Percentiles rank a stretch among this genome's conserved stretches.
phyloP scores from a whole-genome alignment of 2,113 vertebrate species.

The Scopus umbretta region DNA sequence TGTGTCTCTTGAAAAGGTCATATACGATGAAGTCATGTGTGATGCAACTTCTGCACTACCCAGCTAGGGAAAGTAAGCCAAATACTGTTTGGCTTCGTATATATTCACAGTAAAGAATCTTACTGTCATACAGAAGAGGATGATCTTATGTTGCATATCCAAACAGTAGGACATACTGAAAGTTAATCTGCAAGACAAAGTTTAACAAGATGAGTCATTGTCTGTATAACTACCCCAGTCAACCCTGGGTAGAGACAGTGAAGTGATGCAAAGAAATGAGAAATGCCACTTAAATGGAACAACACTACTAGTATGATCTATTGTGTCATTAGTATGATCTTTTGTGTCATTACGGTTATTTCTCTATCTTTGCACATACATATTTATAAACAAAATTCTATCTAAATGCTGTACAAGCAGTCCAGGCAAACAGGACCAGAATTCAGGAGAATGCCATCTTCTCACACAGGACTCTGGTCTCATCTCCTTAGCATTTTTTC shows the following conservation, averaged over 20 bases:
- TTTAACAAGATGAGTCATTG: background rate
- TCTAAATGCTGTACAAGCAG: background rate
- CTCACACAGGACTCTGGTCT: rapidly evolving
- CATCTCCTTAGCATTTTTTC: background rate
- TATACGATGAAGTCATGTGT: rapidly evolving
- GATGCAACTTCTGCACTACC: background rate
- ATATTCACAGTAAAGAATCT: background rate
- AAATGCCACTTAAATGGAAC: background rate
- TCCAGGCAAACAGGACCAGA: background rate
- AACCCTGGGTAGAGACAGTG: background rate
- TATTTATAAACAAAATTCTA: background rate
- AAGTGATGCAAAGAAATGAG: background rate
- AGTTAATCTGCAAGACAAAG: background rate
- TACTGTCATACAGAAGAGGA: background rate
- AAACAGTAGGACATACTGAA: background rate
- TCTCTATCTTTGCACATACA: background rate
- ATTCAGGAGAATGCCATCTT: background rate
- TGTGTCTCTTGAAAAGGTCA: background rate
- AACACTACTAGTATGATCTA: background rate
- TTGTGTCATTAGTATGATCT: background rate
- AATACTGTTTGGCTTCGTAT: background rate
- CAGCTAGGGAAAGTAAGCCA: background rate
- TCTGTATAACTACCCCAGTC: background rate
- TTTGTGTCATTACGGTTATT: background rate
- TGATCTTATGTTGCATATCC: background rate